Percentiles rank a stretch among this genome's conserved stretches.
phyloP scores from a whole-genome alignment of 2,888 invertebrate genomes.

The Amphipyra tragopoginis region DNA sequence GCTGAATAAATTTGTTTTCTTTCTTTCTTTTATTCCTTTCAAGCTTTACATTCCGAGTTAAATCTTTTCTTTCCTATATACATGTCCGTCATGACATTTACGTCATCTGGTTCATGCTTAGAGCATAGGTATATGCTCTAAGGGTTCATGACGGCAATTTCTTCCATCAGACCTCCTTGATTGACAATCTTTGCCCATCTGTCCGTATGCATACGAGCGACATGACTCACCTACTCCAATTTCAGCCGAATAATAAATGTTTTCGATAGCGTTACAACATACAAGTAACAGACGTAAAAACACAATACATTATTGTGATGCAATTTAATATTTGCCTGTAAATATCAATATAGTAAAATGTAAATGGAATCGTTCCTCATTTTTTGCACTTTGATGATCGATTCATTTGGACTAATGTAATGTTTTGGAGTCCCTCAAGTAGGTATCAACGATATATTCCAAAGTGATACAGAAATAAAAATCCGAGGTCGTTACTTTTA shows the following conservation, averaged over 20 bases:
- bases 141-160: background rate
- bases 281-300: background rate
- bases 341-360: background rate
- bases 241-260: background rate
- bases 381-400: no score
- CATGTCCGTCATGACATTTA: no score
- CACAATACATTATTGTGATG: background rate
- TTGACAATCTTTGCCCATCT: background rate
- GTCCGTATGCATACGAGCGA: background rate
- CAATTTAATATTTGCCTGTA: background rate
- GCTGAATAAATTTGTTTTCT: no score
- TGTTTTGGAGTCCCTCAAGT: slow-evolving; percentile 10
- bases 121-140: no score
- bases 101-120: no score
- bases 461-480: slow-evolving; percentile 36
- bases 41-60: no score
- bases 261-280: background rate
- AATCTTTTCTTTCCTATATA: background rate
- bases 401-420: background rate
- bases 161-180: background rate
- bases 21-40: no score
- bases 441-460: slow-evolving; percentile 10
- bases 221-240: background rate
- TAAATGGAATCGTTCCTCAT: background rate
- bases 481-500: slow-evolving; percentile 35